phyloP scores from a whole-genome alignment of 2,113 vertebrate genomes.

The Hypanus sabinus region DNA sequence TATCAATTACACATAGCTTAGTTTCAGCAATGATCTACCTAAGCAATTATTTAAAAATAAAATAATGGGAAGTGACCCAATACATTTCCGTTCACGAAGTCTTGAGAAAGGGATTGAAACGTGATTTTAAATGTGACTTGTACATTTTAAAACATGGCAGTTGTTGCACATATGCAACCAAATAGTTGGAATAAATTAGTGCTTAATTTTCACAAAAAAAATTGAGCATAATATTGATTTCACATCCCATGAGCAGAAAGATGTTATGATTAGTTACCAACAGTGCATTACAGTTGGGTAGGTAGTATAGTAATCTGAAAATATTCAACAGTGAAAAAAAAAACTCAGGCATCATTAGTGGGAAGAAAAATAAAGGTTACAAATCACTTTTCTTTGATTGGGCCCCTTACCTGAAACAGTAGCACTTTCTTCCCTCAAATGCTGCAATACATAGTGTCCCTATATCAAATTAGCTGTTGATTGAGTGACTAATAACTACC shows the following conservation, averaged over 20 bases:
- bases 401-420: too few species aligned
- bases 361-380: too few species aligned
- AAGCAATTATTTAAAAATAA: neutral
- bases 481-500: too few species aligned
- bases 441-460: too few species aligned
- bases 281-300: neutral
- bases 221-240: too few species aligned
- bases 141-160: neutral
- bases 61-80: neutral
- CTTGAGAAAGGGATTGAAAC: neutral
- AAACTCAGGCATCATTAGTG: too few species aligned
- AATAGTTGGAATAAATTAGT: neutral
- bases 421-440: too few species aligned
- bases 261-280: neutral
- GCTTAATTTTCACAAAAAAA: neutral
- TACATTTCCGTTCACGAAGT: neutral
- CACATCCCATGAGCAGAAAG: neutral
- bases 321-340: too few species aligned
- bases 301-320: too few species aligned
- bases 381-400: too few species aligned
- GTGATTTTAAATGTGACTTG: neutral
- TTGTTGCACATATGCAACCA: neutral
- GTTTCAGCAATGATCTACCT: neutral
- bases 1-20: neutral
- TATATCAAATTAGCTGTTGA: too few species aligned